Percentiles rank a stretch among this genome's conserved stretches.
phyloP scores from a whole-genome alignment of 2,797 vertebrate species.

The Danio tinwini region DNA sequence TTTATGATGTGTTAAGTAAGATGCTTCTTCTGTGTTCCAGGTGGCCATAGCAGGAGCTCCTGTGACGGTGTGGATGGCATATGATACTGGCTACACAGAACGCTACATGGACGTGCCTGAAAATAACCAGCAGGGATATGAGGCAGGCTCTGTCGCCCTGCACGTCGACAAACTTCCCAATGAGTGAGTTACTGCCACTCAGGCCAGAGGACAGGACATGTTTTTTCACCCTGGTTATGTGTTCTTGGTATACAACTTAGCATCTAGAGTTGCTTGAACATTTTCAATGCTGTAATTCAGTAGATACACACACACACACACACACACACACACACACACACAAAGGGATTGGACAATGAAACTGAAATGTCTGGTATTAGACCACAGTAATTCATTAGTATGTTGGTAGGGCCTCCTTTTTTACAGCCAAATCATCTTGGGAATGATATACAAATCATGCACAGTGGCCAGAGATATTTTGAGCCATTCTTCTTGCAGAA shows the following conservation, averaged over 20 bases:
- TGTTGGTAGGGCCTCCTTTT: too few species aligned
- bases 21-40: conserved; percentile 71
- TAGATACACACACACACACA: too few species aligned
- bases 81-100: conserved; percentile 96
- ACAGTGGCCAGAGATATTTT: too few species aligned
- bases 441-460: too few species aligned
- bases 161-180: conserved; percentile 97
- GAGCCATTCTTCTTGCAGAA: too few species aligned
- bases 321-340: too few species aligned
- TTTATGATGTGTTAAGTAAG: conserved; percentile 5
- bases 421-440: too few species aligned
- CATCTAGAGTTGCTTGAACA: background rate
- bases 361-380: too few species aligned
- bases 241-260: background rate
- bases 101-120: conserved; percentile 97
- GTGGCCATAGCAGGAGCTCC: conserved; percentile 95
- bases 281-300: too few species aligned
- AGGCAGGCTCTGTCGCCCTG: conserved; percentile 94
- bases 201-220: background rate
- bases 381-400: too few species aligned
- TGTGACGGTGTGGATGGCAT: conserved; percentile 98
- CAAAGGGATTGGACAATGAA: too few species aligned
- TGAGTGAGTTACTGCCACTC: conserved; percentile 82
- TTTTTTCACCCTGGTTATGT: background rate
- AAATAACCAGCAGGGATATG: conserved; percentile 95